Evolutionary conservation across 1,140 invertebrate genomes (phyloP).

Genomic region (Bombus haemorrhoidalis): DNA sequence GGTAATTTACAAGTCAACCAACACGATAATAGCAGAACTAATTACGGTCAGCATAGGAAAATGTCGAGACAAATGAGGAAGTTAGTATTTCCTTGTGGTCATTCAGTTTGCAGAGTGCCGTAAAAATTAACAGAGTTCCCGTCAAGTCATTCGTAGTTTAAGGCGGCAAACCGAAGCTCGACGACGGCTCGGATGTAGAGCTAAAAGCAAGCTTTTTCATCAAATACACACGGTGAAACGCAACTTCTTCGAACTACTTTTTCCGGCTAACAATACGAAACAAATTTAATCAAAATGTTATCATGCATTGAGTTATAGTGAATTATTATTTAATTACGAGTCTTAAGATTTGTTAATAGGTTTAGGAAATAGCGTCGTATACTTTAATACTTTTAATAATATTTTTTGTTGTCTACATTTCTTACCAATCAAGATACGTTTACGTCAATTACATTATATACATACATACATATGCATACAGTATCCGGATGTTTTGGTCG

Average conservation of each 20-base stretch:
- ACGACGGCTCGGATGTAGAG: neutral
- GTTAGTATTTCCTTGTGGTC: constrained; percentile 55
- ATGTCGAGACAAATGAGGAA: constrained; percentile 13
- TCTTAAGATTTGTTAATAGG: neutral
- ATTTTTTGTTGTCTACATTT: neutral
- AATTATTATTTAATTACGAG: neutral
- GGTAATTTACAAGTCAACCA: constrained; percentile 44
- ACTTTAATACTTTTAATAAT: neutral
- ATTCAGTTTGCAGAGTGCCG: constrained; percentile 46
- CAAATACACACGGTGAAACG: neutral
- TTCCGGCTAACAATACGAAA: neutral
- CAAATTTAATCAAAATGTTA: neutral
- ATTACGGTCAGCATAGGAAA: constrained; percentile 54
- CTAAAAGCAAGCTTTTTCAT: constrained; percentile 29
- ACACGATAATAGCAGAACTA: constrained; percentile 43
- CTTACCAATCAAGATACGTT: too few species aligned
- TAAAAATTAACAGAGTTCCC: constrained; percentile 63
- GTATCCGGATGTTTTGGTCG: too few species aligned
- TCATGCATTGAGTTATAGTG: neutral
- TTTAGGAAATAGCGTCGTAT: too few species aligned
- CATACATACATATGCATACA: too few species aligned
- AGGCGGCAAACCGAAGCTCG: constrained; percentile 19
- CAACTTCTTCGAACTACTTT: constrained; percentile 29
- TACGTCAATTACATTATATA: too few species aligned
- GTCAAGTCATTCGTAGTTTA: constrained; percentile 38